Evolutionary conservation across 1,140 invertebrate genomes (phyloP).

Genomic region (Galendromus occidentalis): DNA sequence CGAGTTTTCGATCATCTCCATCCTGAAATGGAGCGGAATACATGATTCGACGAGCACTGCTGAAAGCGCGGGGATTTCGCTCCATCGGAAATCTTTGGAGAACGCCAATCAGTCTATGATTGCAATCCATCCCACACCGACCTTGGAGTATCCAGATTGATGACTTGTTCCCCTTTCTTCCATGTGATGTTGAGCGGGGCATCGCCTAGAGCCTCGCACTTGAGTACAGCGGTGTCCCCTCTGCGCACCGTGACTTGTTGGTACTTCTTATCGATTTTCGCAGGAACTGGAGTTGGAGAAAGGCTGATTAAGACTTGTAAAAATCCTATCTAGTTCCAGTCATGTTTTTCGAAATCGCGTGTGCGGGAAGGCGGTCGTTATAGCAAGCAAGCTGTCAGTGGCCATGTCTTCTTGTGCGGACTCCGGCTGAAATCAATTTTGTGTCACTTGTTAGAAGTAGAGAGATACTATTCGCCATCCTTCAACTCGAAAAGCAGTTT

Average conservation of each 20-base stretch:
- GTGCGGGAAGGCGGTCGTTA: no score
- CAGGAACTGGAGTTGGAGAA: conserved; percentile 44
- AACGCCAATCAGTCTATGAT: no score
- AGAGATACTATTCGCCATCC: no score
- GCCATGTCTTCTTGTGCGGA: no score
- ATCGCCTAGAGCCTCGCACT: conserved; percentile 83
- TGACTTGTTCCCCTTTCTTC: conserved; percentile 67
- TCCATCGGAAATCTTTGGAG: neutral
- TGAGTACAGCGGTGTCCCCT: conserved; percentile 69
- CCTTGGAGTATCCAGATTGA: conserved; percentile 39
- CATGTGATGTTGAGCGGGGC: conserved; percentile 85
- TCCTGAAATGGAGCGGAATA: conserved; percentile 11
- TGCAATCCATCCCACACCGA: neutral
- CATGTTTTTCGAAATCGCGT: no score
- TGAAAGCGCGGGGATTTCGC: neutral
- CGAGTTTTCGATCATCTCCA: conserved; percentile 20
- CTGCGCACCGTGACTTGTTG: conserved; percentile 69
- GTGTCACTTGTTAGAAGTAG: no score
- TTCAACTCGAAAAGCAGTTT: no score
- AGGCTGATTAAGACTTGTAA: neutral
- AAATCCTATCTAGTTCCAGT: neutral
- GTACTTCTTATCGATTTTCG: conserved; percentile 76
- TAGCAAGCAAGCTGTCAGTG: no score
- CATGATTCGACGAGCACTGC: conserved; percentile 15
- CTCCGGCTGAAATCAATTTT: no score